phyloP scores from a whole-genome alignment of 2,797 vertebrate species.

The Alcedo quadribrachys region DNA sequence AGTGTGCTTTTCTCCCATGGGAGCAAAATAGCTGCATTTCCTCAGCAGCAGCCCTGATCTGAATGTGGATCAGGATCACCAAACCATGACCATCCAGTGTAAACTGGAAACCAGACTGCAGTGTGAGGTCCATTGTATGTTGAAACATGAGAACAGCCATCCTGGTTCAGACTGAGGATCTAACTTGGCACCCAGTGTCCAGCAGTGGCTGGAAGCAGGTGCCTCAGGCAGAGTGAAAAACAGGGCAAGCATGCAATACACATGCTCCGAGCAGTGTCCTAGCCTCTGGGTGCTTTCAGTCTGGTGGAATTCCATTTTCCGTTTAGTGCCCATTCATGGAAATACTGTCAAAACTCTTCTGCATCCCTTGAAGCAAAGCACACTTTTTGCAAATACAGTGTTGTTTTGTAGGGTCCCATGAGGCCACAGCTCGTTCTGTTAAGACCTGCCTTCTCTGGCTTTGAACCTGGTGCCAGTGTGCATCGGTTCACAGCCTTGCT shows the following conservation, averaged over 20 bases:
- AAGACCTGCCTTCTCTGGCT: neutral
- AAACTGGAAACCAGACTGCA: neutral
- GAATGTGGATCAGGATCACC: neutral
- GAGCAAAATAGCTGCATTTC: neutral
- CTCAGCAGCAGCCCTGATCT: neutral
- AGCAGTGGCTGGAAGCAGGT: too few relatives aligned
- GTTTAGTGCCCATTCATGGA: too few relatives aligned
- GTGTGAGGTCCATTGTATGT: rapidly evolving
- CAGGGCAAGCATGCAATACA: too few relatives aligned
- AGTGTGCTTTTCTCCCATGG: neutral
- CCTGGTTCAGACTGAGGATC: neutral
- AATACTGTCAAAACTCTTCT: too few relatives aligned
- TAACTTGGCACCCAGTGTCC: neutral
- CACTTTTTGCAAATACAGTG: too few relatives aligned
- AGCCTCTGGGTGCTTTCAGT: too few relatives aligned
- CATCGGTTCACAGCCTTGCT: neutral
- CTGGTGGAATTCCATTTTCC: too few relatives aligned
- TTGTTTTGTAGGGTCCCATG: too few relatives aligned
- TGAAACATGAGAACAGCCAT: neutral
- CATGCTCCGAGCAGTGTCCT: too few relatives aligned
- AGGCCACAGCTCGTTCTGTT: neutral
- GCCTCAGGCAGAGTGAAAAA: too few relatives aligned
- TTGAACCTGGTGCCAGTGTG: neutral
- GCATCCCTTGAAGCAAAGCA: too few relatives aligned
- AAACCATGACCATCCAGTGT: neutral